Evolutionary conservation across 2,113 vertebrate species (phyloP), one percentile per base, ranked within the genome.

Genomic region (Furnarius figulus): DNA sequence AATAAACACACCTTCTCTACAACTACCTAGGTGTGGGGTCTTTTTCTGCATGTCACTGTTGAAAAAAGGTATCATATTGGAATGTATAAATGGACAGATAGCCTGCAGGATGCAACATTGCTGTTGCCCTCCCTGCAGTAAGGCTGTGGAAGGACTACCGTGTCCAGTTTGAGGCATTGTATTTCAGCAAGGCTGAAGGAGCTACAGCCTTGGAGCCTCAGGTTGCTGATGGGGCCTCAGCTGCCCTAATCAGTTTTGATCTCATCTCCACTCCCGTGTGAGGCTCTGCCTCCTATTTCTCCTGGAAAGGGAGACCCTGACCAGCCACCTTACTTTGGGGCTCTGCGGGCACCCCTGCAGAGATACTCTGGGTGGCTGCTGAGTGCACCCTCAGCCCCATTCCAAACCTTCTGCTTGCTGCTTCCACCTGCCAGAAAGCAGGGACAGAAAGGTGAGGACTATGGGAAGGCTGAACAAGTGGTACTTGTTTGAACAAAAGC

Each of bases 81-180:
- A n/a, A n/a, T n/a, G n/a, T n/a, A n/a, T n/a, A n/a, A n/a, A n/a
- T n/a, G n/a, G n/a, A n/a, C n/a, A n/a, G n/a, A n/a, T n/a, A n/a
- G n/a, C n/a, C n/a, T n/a, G n/a, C n/a, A n/a, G n/a, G n/a, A n/a
- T n/a, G n/a, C n/a, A n/a, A n/a, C n/a, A n/a, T n/a, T n/a, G n/a
- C n/a, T n/a, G n/a, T n/a, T n/a, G n/a, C n/a, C n/a, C n/a, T n/a
- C n/a, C n/a, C n/a, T n/a, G n/a, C n/a, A n/a, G n/a, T n/a, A n/a
- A 47, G n/a, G 24, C 35, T n/a, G 58, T 37, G 24, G 6, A 5
- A 31, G 14, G 19, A 72, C 31, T 23, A 6, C 37, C 0, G 0
- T 35, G 22, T 40, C 42, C 4, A 2, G 31, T 5, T 49, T 49
- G 10, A 16, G 31, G 28, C 0, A 0, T 3, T 61, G n/a, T 21